Conservation (phyloP, 30 jellyfish, hydroid and myxozoan genomes). For the Rhopilema esculentum region DNA sequence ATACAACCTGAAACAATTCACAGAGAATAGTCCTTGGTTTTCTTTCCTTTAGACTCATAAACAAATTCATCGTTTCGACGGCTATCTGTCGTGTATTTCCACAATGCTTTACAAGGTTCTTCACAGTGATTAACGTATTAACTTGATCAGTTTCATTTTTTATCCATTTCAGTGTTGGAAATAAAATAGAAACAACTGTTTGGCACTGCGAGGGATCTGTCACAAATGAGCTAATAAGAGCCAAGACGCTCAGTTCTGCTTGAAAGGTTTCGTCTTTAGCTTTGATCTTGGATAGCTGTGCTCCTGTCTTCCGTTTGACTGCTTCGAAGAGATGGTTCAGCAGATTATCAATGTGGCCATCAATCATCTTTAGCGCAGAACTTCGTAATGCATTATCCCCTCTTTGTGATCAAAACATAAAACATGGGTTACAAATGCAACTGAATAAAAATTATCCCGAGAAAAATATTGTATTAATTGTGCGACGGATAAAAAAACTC, state of each 20-base stretch:
- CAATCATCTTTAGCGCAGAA: slow-evolving; percentile 4
- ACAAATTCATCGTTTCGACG: slow-evolving; percentile 50
- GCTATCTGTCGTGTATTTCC: slow-evolving; percentile 10
- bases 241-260: slow-evolving; percentile 70
- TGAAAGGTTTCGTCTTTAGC: slow-evolving; percentile 21
- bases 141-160: slow-evolving; percentile 53
- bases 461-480: not conserved
- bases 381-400: not conserved
- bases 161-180: slow-evolving; percentile 67
- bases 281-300: not conserved
- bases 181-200: slow-evolving; percentile 55
- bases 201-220: slow-evolving; percentile 74
- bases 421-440: not conserved
- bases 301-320: slow-evolving; percentile 33
- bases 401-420: not conserved
- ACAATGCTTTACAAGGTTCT: slow-evolving; percentile 50
- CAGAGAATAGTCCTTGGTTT: slow-evolving; percentile 73
- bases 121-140: slow-evolving; percentile 57
- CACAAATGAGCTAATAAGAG: slow-evolving; percentile 78
- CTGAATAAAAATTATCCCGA: not conserved
- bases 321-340: slow-evolving; percentile 56
- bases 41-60: slow-evolving; percentile 41
- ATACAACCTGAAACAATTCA: slow-evolving; percentile 46
- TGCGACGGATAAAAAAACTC: too few species aligned
- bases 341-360: slow-evolving; percentile 35